These are phyloP conservation scores for Beroe ovata DNA, from an alignment of 37 sponge, comb jelly and placozoan genomes.

Conservation along the genomic window DNA sequence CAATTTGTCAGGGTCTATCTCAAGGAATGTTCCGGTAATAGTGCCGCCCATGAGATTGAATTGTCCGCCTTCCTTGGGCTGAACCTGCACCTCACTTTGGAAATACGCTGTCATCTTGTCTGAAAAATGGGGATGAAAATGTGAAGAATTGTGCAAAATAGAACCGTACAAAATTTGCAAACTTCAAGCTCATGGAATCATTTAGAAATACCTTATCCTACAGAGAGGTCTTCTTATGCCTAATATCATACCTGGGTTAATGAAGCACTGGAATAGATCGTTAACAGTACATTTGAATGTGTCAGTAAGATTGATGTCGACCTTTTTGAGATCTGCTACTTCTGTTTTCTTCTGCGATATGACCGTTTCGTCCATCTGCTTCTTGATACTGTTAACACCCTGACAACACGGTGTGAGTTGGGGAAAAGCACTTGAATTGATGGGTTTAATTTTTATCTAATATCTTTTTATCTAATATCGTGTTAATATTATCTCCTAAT, in stretches of 20 bases:
- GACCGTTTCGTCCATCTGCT: conserved; percentile 30
- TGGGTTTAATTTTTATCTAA: too few species aligned
- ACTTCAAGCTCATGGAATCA: too few species aligned
- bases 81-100: conserved; percentile 69
- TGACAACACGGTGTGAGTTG: too few species aligned
- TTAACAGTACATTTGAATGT: conserved; percentile 3
- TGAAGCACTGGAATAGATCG: conserved; percentile 51
- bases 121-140: conserved; percentile 20
- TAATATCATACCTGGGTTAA: conserved; percentile 68
- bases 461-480: too few species aligned
- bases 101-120: conserved; percentile 83
- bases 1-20: conserved; percentile 65
- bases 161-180: too few species aligned
- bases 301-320: background rate
- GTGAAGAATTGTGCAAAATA: too few species aligned
- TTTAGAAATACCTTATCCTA: background rate
- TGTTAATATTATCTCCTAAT: background rate
- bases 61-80: conserved; percentile 76
- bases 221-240: too few species aligned
- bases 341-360: conserved; percentile 40
- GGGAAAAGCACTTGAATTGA: too few species aligned
- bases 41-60: conserved; percentile 81
- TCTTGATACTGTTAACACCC: conserved; percentile 31
- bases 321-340: background rate
- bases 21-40: conserved; percentile 84